These are phyloP conservation scores for Pteronotus mesoamericanus DNA, from an alignment of 2,797 vertebrate species.

Conservation along the genomic window DNA sequence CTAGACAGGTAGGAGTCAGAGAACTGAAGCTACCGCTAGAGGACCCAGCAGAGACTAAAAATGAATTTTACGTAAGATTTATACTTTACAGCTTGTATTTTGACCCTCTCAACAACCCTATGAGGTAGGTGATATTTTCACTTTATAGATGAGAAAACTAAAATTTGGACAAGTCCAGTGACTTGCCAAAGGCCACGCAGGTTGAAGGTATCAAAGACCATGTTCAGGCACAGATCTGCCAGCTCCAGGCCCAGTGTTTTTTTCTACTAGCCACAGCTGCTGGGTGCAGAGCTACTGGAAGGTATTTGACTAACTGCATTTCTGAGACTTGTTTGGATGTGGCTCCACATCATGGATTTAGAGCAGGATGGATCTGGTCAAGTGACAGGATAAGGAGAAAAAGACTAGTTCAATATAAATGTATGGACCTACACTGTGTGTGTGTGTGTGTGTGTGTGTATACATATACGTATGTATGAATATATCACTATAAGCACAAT, in stretches of 20 bases:
- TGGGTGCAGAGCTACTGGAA: neutral
- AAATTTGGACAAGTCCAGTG: slow-evolving; percentile 23
- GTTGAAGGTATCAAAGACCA: neutral
- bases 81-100: neutral
- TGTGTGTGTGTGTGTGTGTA: neutral
- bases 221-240: neutral
- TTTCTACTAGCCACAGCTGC: neutral
- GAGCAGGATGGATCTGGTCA: neutral
- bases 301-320: neutral
- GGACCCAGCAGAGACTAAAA: neutral
- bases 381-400: neutral
- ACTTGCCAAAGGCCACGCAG: neutral
- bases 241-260: neutral
- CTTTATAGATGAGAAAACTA: slow-evolving; percentile 6
- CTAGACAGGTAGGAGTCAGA: neutral
- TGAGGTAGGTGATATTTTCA: neutral
- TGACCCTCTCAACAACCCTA: neutral
- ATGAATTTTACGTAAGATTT: neutral
- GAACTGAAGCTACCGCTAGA: neutral
- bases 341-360: neutral
- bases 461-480: neutral
- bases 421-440: neutral
- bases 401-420: neutral
- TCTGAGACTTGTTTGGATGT: neutral
- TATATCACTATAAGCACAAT: neutral